Evolutionary conservation across 2,797 vertebrate genomes (phyloP).

Genomic region (Hoplostethus mediterraneus): DNA sequence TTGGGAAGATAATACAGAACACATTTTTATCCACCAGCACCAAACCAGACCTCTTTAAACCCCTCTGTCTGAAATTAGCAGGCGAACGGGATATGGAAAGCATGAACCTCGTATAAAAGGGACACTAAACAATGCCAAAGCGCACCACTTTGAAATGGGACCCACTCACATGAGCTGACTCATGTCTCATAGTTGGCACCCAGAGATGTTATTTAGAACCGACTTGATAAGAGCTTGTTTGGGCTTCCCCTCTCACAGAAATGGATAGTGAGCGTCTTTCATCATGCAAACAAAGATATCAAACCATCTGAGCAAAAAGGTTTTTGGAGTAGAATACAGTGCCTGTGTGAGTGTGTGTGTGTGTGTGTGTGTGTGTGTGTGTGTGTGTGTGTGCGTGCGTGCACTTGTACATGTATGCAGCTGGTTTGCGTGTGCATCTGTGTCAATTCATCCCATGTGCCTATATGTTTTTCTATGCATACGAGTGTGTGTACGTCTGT

Average conservation of each 20-base stretch:
- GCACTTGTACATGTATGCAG: not conserved
- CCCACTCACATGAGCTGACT: constrained; percentile 61
- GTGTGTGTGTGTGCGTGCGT: not conserved
- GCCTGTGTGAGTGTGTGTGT: not conserved
- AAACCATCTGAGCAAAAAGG: constrained; percentile 38
- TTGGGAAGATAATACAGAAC: constrained; percentile 83
- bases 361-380: constrained; percentile 1
- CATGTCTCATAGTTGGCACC: constrained; percentile 57
- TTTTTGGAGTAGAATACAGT: constrained; percentile 12
- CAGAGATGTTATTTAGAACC: constrained; percentile 57
- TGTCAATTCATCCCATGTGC: constrained; percentile 22
- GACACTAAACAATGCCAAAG: constrained; percentile 50
- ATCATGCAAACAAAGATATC: constrained; percentile 60
- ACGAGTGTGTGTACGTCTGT: constrained; percentile 22
- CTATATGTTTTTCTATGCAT: constrained; percentile 17
- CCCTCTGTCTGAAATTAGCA: constrained; percentile 70
- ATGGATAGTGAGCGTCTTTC: constrained; percentile 56
- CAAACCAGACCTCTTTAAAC: constrained; percentile 46
- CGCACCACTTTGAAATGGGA: constrained; percentile 56
- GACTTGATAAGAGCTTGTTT: constrained; percentile 71
- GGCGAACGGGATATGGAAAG: constrained; percentile 59
- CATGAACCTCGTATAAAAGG: constrained; percentile 55
- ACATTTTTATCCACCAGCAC: constrained; percentile 72
- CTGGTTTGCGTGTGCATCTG: constrained; percentile 9
- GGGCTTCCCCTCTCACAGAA: constrained; percentile 68